These are phyloP conservation scores for Apodemia duryi DNA, from an alignment of 2,888 invertebrate species.

Conservation along the genomic window DNA sequence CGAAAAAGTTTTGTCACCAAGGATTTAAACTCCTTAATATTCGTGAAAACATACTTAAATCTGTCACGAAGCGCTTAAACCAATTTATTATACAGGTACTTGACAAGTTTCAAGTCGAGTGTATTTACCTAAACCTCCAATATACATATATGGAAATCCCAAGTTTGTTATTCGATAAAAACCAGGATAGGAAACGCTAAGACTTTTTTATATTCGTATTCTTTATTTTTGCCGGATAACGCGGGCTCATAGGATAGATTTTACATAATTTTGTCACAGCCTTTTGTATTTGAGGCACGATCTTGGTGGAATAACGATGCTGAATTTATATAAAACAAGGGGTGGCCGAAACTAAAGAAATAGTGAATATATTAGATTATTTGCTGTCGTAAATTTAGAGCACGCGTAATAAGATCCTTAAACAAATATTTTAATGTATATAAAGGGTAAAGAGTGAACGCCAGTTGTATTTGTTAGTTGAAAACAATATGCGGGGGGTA, in stretches of 20 bases:
- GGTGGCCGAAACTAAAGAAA: conserved; percentile 53
- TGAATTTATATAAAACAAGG: conserved; percentile 53
- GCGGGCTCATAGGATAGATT: conserved; percentile 73
- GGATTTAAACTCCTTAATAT: conserved; percentile 71
- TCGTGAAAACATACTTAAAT: conserved; percentile 73
- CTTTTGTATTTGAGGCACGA: conserved; percentile 53
- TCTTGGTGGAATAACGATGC: conserved; percentile 47
- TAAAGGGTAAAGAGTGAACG: conserved; percentile 53
- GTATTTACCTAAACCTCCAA: conserved; percentile 48
- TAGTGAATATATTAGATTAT: conserved; percentile 39
- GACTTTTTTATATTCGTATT: conserved; percentile 75
- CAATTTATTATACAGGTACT: conserved; percentile 75
- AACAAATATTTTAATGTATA: conserved; percentile 66
- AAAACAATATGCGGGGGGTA: conserved; percentile 56
- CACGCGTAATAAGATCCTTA: conserved; percentile 66
- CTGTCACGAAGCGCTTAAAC: conserved; percentile 75
- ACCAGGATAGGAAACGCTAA: conserved; percentile 72
- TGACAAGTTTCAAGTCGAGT: conserved; percentile 57
- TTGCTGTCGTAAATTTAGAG: conserved; percentile 60
- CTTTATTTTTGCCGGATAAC: conserved; percentile 75
- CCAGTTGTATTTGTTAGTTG: conserved; percentile 54
- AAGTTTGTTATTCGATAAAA: conserved; percentile 63
- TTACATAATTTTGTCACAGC: conserved; percentile 72
- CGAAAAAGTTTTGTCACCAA: conserved; percentile 64
- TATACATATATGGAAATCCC: conserved; percentile 70